phyloP scores from a whole-genome alignment of 2,888 invertebrate species.

The Phyllotreta cruciferae region DNA sequence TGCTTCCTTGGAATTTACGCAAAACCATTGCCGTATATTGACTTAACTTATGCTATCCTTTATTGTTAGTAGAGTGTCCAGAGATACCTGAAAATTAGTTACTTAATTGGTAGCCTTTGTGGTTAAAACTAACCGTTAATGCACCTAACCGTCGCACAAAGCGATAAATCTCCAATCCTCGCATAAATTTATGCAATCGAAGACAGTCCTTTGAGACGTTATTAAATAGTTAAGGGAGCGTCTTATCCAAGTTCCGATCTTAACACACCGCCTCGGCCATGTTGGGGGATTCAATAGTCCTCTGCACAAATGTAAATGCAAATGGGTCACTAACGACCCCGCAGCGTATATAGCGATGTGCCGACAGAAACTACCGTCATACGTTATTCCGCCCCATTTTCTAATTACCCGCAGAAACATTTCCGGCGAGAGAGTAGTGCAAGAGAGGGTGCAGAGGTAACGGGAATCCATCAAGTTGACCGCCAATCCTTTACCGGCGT shows the following conservation, averaged over 20 bases:
- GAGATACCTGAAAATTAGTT: no score
- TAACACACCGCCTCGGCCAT: constrained; percentile 56
- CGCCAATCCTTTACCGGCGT: constrained; percentile 15
- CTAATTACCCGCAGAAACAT: constrained; percentile 43
- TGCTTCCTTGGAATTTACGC: no score
- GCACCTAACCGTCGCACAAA: background rate
- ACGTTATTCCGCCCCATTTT: constrained; percentile 40
- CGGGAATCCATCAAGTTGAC: constrained; percentile 22
- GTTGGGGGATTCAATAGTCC: constrained; percentile 53
- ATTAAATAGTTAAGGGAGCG: constrained; percentile 54
- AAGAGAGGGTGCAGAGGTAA: constrained; percentile 9
- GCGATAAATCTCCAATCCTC: constrained; percentile 23
- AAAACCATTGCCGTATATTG: no score
- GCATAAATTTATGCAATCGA: constrained; percentile 45
- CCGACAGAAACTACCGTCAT: constrained; percentile 40
- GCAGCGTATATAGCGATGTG: constrained; percentile 42
- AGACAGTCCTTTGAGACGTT: constrained; percentile 49
- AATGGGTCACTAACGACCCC: constrained; percentile 53
- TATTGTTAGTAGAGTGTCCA: no score
- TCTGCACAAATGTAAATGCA: constrained; percentile 57
- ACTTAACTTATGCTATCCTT: no score
- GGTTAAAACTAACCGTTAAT: no score
- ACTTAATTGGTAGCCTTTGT: no score
- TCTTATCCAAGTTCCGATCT: constrained; percentile 54
- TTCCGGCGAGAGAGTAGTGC: constrained; percentile 13